These are phyloP conservation scores for Acleris emargana DNA, from an alignment of 2,888 invertebrate species.

Conservation along the genomic window DNA sequence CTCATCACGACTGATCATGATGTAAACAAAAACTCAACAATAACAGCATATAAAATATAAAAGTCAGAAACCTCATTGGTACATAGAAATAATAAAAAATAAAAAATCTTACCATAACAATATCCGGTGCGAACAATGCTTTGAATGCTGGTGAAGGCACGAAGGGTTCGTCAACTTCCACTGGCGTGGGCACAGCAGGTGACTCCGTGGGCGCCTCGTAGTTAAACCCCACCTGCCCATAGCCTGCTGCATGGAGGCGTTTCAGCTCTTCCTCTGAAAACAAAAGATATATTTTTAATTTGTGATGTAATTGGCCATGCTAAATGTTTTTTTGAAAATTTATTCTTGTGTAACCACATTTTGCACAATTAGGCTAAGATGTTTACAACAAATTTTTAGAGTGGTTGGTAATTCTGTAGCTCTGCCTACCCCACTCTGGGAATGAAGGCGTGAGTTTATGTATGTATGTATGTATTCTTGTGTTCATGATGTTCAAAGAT, in stretches of 20 bases:
- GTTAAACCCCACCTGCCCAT: constrained; percentile 90
- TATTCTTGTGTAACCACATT: no score
- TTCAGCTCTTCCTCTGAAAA: constrained; percentile 95
- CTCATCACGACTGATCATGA: no score
- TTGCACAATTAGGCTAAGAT: no score
- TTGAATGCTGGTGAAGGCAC: constrained; percentile 88
- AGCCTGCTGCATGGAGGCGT: constrained; percentile 90
- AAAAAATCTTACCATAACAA: constrained; percentile 85
- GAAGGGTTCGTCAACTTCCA: constrained; percentile 90
- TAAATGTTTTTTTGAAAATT: no score
- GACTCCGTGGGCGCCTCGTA: constrained; percentile 81
- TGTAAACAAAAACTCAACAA: no score
- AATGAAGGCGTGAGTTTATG: no score
- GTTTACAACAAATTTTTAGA: no score
- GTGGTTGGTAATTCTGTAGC: no score
- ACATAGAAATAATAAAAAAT: constrained; percentile 7
- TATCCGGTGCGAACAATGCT: constrained; percentile 87
- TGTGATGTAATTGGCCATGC: no score
- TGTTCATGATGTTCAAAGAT: no score
- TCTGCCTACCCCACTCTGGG: no score
- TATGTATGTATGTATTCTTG: no score
- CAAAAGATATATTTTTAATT: background rate
- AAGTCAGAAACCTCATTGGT: background rate
- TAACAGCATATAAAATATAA: background rate
- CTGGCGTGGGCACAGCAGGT: constrained; percentile 72